Evolutionary conservation across 2,797 vertebrate genomes (phyloP).

Genomic region (Melanotaenia maccullochi): DNA sequence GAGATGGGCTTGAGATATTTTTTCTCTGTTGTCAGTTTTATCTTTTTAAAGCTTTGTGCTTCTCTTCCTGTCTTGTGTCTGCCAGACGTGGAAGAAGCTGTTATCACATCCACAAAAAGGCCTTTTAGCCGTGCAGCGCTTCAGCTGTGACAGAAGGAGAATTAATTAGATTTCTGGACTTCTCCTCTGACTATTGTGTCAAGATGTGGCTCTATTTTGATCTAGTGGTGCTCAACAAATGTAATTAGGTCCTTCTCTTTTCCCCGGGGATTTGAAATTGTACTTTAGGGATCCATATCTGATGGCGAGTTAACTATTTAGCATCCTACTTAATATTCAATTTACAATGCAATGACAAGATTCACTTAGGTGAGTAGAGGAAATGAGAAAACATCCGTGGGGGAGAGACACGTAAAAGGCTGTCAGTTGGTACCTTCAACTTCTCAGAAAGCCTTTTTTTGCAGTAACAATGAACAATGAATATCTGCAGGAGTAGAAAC

Average conservation of each 20-base stretch:
- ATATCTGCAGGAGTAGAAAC: constrained; percentile 18
- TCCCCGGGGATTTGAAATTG: constrained; percentile 72
- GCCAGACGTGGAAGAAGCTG: constrained; percentile 67
- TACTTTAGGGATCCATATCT: constrained; percentile 72
- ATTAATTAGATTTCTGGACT: constrained; percentile 83
- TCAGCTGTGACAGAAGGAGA: constrained; percentile 76
- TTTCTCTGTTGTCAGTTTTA: constrained; percentile 74
- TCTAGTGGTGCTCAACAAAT: constrained; percentile 75
- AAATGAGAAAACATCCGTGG: constrained; percentile 46
- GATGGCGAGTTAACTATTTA: constrained; percentile 66
- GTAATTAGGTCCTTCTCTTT: constrained; percentile 76
- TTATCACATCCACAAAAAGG: constrained; percentile 75
- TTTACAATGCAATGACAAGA: constrained; percentile 52
- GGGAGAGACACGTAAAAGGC: constrained; percentile 29
- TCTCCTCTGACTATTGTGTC: constrained; percentile 78
- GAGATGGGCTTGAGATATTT: constrained; percentile 73
- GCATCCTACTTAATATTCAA: constrained; percentile 62
- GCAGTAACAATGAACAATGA: constrained; percentile 1
- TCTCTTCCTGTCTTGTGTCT: constrained; percentile 68
- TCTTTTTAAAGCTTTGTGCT: constrained; percentile 65
- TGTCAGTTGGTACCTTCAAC: constrained; percentile 19
- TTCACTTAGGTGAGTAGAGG: constrained; percentile 41
- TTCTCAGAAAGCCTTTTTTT: constrained; percentile 30
- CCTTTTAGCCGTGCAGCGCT: constrained; percentile 70
- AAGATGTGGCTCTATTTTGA: constrained; percentile 77